A percentile compares a stretch with the other conserved stretches of the same genome.
Evolutionary conservation across 2,797 vertebrate genomes (phyloP).

Genomic region (Argyrosomus regius): DNA sequence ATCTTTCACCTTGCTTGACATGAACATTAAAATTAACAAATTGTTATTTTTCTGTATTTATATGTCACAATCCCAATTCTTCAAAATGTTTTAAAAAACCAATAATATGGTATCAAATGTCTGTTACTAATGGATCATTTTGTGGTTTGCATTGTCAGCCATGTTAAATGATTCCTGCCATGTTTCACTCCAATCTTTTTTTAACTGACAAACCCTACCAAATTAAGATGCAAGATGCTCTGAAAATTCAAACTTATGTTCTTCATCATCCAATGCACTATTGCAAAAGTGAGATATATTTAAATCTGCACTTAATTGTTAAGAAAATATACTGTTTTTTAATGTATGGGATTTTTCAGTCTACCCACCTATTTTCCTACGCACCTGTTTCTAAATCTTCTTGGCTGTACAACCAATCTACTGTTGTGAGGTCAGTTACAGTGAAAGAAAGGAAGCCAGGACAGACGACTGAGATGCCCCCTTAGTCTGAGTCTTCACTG

Average conservation of each 20-base stretch:
- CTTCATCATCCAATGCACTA: neutral
- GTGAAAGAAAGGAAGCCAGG: constrained; percentile 10
- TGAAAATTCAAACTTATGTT: neutral
- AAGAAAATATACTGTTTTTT: neutral
- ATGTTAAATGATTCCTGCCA: neutral
- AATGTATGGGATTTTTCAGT: neutral
- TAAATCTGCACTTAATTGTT: neutral
- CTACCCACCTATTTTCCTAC: neutral
- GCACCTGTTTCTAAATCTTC: neutral
- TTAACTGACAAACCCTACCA: neutral
- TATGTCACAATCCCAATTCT: neutral
- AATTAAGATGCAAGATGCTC: neutral
- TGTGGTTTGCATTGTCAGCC: neutral
- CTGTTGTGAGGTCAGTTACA: neutral
- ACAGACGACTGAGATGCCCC: neutral
- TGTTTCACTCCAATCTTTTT: neutral
- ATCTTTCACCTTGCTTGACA: constrained; percentile 1
- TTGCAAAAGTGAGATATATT: neutral
- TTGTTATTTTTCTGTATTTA: constrained; percentile 14
- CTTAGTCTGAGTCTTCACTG: constrained; percentile 95
- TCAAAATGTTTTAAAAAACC: neutral
- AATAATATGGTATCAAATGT: neutral
- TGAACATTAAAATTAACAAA: constrained; percentile 16
- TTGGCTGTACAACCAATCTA: neutral
- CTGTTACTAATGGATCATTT: neutral